phyloP scores from a whole-genome alignment of 1,140 invertebrate genomes.

The Muscidifurax raptorellus region DNA sequence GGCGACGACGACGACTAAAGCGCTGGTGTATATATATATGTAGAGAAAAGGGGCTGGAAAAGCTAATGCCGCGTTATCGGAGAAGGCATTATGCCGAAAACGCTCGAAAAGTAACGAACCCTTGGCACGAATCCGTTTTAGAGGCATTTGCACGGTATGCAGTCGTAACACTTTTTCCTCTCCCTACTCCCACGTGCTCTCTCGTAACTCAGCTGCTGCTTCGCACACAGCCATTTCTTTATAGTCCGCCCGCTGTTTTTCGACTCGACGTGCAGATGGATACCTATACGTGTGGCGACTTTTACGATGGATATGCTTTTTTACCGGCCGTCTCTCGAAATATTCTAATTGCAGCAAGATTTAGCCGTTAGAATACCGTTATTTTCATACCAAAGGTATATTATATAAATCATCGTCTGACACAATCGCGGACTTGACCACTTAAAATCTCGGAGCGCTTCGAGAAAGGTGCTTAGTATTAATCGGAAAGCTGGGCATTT shows the following conservation, averaged over 20 bases:
- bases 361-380: too few species aligned
- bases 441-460: too few species aligned
- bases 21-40: constrained; percentile 13
- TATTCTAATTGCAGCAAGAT: neutral
- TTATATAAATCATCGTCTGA: too few species aligned
- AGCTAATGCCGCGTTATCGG: constrained; percentile 69
- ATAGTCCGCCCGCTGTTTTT: constrained; percentile 52
- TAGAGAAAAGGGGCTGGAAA: constrained; percentile 50
- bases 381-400: too few species aligned
- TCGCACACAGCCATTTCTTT: constrained; percentile 60
- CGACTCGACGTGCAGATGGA: neutral
- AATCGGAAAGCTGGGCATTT: neutral
- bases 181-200: constrained; percentile 27
- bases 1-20: neutral
- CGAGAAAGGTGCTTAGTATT: too few species aligned
- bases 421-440: too few species aligned
- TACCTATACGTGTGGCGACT: neutral
- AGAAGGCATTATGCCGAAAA: constrained; percentile 67
- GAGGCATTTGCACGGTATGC: constrained; percentile 62
- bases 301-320: constrained; percentile 23
- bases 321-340: neutral
- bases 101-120: constrained; percentile 67
- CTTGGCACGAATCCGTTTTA: constrained; percentile 66
- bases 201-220: constrained; percentile 49
- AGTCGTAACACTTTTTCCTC: constrained; percentile 62